Evolutionary conservation across 2,113 vertebrate species (phyloP), one percentile per base, ranked within the genome.

Genomic region (Macroglossus sobrinus): DNA sequence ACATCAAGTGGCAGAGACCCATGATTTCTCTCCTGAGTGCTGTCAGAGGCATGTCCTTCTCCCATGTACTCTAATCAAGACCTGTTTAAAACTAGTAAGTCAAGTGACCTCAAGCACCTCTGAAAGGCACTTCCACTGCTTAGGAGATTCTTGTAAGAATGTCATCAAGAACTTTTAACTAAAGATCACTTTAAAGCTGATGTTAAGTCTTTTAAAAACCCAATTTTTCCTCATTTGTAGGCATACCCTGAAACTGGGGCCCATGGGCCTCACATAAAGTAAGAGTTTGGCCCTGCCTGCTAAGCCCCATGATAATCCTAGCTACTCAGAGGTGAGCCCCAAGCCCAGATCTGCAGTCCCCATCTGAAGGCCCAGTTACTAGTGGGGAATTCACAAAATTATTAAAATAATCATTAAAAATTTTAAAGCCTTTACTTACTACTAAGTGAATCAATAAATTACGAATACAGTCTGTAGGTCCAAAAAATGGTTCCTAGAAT

Each of bases 181-280:
- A 84, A 40, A 92, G 18, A 72, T 91, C 47, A 94, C 79, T 82
- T 86, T 64, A 71, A 93, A 95, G 66, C 30, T 80, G 22, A 43
- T 45, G 19, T 72, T 47, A 90, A 88, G 76, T 38, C 75, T 76
- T 57, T 79, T 68, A 64, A 26, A 89, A 35, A n/a, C 21, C 13
- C 40, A 38, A 61, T 91, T 94, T 84, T 30, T 76, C 53, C 24
- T 91, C 64, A 82, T 79, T 69, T 79, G 71, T 55, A 85, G 55
- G n/a, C 33, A 80, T n/a, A 53, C 12, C 35, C 38, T 45, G 57
- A 80, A 84, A 61, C 19, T 61, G 22, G 74, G 38, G 40, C 35
- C n/a, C 12, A 15, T 9, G 28, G 55, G 24, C 47, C 28, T 38
- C 35, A 82, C 35, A 72, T 45, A 72, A 84, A 59, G 66, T 22